Conservation (phyloP, 2,888 invertebrate genomes). For the Drosophila merina region DNA sequence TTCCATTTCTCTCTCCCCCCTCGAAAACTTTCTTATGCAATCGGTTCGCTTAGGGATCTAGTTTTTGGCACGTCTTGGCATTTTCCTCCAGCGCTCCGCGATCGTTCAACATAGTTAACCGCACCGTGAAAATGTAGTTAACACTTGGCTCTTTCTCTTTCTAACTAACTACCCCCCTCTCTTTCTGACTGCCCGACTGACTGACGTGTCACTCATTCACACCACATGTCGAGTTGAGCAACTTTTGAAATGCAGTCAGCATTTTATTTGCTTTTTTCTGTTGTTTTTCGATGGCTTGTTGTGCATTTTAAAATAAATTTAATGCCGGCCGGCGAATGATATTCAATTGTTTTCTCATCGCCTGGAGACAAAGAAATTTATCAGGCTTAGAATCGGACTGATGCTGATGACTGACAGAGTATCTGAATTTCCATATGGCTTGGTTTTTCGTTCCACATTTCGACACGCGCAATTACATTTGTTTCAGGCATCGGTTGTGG, state of each 20-base stretch:
- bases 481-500: conserved; percentile 28
- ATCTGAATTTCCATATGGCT: conserved; percentile 4
- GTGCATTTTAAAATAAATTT: conserved; percentile 42
- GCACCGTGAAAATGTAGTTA: conserved; percentile 54
- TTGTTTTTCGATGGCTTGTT: conserved; percentile 9
- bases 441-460: conserved; percentile 48
- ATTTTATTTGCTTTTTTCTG: conserved; percentile 24
- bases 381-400: conserved; percentile 39
- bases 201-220: conserved; percentile 35
- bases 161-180: conserved; percentile 1
- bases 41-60: not conserved
- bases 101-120: conserved; percentile 45
- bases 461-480: conserved; percentile 62
- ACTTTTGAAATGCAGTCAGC: conserved; percentile 43
- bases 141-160: conserved; percentile 40
- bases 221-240: conserved; percentile 19
- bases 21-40: conserved; percentile 54
- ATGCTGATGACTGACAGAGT: conserved; percentile 18
- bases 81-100: conserved; percentile 35
- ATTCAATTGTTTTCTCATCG: conserved; percentile 39
- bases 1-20: conserved; percentile 6
- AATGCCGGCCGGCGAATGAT: conserved; percentile 49
- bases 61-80: conserved; percentile 49
- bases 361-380: conserved; percentile 41
- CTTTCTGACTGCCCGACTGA: conserved; percentile 5